A percentile compares a stretch with the other conserved stretches of the same genome.
Conservation (phyloP, 2,797 vertebrate genomes). For the Lutjanus campechanus region DNA sequence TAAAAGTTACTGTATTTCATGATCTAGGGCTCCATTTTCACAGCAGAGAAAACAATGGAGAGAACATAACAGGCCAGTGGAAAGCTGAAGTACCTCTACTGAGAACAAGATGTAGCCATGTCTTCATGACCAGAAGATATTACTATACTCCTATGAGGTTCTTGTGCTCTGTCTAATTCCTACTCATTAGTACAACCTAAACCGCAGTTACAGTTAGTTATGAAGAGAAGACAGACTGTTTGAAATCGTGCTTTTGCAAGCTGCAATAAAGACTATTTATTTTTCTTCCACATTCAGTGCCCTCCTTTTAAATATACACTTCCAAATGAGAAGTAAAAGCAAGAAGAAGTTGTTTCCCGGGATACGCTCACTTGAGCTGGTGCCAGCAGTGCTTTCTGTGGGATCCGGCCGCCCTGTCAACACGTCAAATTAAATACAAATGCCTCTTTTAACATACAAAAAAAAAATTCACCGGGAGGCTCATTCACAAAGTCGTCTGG, state of each 20-base stretch:
- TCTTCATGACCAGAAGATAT: constrained; percentile 26
- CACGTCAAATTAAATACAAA: constrained; percentile 67
- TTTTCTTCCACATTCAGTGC: constrained; percentile 50
- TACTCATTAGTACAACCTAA: constrained; percentile 65
- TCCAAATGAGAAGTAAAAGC: constrained; percentile 48
- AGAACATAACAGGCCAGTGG: background rate
- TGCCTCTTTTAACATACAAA: constrained; percentile 50
- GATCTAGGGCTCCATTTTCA: constrained; percentile 21
- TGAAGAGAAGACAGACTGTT: constrained; percentile 38
- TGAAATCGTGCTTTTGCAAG: constrained; percentile 50
- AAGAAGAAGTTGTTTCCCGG: constrained; percentile 51
- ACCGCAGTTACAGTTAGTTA: constrained; percentile 43
- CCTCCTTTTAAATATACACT: constrained; percentile 13
- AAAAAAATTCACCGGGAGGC: constrained; percentile 23
- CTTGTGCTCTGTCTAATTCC: constrained; percentile 54
- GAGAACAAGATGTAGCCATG: constrained; percentile 33
- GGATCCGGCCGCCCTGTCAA: constrained; percentile 55
- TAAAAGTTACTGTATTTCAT: background rate
- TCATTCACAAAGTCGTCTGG: constrained; percentile 23
- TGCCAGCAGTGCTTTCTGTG: constrained; percentile 39
- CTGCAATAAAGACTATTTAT: constrained; percentile 61
- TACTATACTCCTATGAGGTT: constrained; percentile 16
- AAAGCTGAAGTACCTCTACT: background rate
- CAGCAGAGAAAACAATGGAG: constrained; percentile 38
- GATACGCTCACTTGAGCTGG: constrained; percentile 32